phyloP scores from a whole-genome alignment of 2,113 vertebrate genomes.

The Numenius arquata region DNA sequence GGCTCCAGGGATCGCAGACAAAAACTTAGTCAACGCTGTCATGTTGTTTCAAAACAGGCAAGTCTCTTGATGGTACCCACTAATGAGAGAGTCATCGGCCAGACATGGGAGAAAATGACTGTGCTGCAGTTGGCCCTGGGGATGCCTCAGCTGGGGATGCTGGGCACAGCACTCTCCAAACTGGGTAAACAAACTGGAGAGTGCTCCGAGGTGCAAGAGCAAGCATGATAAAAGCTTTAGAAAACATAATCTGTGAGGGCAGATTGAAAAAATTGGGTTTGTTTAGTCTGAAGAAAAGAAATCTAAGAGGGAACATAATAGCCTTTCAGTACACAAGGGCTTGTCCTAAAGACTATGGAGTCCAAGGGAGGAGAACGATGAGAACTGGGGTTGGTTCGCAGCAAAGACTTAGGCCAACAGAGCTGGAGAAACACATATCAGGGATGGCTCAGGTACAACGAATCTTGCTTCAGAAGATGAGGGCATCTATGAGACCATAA shows the following conservation, averaged over 20 bases:
- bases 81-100: constrained; percentile 9
- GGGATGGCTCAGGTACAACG: not conserved
- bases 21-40: constrained; percentile 17
- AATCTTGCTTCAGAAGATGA: not conserved
- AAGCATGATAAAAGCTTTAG: constrained; percentile 17
- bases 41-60: constrained; percentile 22
- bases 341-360: not conserved
- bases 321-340: not conserved
- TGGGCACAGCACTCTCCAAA: not conserved
- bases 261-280: constrained; percentile 41
- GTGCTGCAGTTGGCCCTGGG: not conserved
- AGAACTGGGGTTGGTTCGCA: not conserved
- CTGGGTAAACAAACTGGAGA: constrained; percentile 33
- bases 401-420: not conserved
- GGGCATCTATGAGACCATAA: not conserved
- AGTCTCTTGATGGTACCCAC: not conserved
- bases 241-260: constrained; percentile 6
- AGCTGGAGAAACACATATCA: not conserved
- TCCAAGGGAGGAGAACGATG: not conserved
- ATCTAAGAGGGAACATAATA: not conserved
- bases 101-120: constrained; percentile 28
- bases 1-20: not conserved
- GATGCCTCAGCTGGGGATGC: not conserved
- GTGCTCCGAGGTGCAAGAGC: not conserved
- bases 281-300: constrained; percentile 48